Conservation (phyloP, 92 coral and sea anemone genomes). For the Siderastrea siderea region DNA sequence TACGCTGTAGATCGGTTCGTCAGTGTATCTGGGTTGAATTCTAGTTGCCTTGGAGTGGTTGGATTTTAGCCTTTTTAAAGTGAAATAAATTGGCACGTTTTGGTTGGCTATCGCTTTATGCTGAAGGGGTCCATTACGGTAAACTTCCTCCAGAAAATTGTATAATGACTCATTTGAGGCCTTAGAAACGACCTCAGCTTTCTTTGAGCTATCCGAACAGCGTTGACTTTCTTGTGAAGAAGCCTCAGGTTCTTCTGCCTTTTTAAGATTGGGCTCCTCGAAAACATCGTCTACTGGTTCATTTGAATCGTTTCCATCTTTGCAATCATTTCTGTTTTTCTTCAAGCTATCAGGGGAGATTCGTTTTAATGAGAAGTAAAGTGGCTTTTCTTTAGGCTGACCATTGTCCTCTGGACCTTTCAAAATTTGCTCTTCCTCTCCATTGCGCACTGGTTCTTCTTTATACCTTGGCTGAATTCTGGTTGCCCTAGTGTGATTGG, state of each 20-base stretch:
- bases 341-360: neutral
- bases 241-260: neutral
- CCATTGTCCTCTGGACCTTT: neutral
- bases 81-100: neutral
- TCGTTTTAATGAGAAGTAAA: neutral
- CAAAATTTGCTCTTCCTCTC: neutral
- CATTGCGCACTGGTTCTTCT: neutral
- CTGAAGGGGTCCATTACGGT: neutral
- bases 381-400: neutral
- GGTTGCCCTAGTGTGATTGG: slow-evolving; percentile 20
- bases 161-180: neutral
- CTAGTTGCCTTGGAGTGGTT: neutral
- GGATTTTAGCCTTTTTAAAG: neutral
- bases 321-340: neutral
- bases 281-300: neutral
- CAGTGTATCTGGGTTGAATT: neutral
- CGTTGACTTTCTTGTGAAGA: neutral
- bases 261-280: neutral
- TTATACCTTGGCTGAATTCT: neutral
- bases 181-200: neutral
- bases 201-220: neutral
- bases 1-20: neutral
- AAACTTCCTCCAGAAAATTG: neutral
- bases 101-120: neutral
- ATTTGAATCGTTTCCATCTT: neutral